Evolutionary conservation across 1,140 invertebrate species (phyloP).

Genomic region (Pogonomyrmex barbatus): DNA sequence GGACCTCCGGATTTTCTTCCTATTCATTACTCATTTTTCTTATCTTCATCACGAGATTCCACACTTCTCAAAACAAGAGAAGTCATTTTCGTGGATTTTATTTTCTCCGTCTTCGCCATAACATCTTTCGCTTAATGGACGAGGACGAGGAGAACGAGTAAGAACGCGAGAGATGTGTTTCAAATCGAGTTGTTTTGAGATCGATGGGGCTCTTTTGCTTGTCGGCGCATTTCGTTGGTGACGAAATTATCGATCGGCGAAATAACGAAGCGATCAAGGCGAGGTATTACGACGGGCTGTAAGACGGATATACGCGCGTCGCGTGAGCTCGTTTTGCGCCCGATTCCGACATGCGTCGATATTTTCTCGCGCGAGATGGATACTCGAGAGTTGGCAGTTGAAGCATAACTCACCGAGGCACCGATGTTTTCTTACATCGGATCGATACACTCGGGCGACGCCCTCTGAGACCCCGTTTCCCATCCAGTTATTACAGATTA

Average conservation of each 20-base stretch:
- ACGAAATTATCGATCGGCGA: slow-evolving; percentile 16
- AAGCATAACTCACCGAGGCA: not conserved
- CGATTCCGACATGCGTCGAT: slow-evolving; percentile 22
- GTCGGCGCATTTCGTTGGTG: not conserved
- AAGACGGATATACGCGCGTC: not conserved
- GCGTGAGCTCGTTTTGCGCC: not conserved
- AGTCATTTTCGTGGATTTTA: not conserved
- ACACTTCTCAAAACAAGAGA: not conserved
- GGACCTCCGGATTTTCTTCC: not conserved
- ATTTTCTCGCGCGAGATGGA: slow-evolving; percentile 13
- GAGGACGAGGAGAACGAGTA: too few species aligned
- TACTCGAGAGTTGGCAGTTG: not conserved
- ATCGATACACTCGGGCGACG: slow-evolving; percentile 40
- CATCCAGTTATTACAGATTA: slow-evolving; percentile 16
- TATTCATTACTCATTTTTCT: not conserved
- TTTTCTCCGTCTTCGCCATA: not conserved
- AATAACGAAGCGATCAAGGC: slow-evolving; percentile 18
- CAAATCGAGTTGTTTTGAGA: not conserved
- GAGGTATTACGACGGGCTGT: not conserved
- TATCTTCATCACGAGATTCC: not conserved
- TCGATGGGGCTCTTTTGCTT: not conserved
- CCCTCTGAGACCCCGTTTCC: not conserved
- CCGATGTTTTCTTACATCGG: slow-evolving; percentile 42
- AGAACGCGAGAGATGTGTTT: not conserved
- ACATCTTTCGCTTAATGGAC: not conserved